phyloP scores from a whole-genome alignment of 2,113 vertebrate species.

The Equus przewalskii region DNA sequence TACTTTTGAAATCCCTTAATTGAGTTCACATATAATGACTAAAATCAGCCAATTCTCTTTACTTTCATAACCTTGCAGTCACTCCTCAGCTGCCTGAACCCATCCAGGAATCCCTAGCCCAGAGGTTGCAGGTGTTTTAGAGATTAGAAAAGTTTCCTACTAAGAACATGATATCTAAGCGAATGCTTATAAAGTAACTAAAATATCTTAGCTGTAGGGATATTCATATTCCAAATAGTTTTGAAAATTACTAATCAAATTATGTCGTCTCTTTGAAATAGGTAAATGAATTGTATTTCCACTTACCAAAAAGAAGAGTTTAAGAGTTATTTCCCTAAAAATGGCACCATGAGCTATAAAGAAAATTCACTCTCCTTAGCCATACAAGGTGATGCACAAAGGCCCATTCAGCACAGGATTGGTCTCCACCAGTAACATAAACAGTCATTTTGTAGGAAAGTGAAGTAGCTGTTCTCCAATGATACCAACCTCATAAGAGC shows the following conservation, averaged over 20 bases:
- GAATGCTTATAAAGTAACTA: constrained; percentile 39
- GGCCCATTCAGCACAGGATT: neutral
- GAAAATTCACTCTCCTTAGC: constrained; percentile 50
- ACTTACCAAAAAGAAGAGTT: constrained; percentile 47
- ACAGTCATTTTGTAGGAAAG: constrained; percentile 63
- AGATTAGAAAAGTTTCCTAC: constrained; percentile 59
- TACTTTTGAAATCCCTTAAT: constrained; percentile 48
- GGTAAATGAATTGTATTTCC: constrained; percentile 49
- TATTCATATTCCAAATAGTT: constrained; percentile 56
- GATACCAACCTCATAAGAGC: constrained; percentile 35
- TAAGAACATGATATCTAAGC: constrained; percentile 36
- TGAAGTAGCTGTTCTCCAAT: constrained; percentile 10
- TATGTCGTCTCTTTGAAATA: constrained; percentile 47
- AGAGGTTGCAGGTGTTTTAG: constrained; percentile 44
- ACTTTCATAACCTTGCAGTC: constrained; percentile 42
- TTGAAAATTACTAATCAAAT: constrained; percentile 57
- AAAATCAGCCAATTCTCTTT: constrained; percentile 38
- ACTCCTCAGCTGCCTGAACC: neutral
- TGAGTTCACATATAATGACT: neutral
- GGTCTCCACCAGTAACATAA: constrained; percentile 33
- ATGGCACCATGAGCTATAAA: constrained; percentile 2
- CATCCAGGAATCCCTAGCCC: neutral
- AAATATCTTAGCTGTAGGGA: constrained; percentile 46
- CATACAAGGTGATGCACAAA: constrained; percentile 28
- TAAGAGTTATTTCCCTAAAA: constrained; percentile 57